Evolutionary conservation across 2,113 vertebrate genomes (phyloP).

Genomic region (Callionymus lyra): DNA sequence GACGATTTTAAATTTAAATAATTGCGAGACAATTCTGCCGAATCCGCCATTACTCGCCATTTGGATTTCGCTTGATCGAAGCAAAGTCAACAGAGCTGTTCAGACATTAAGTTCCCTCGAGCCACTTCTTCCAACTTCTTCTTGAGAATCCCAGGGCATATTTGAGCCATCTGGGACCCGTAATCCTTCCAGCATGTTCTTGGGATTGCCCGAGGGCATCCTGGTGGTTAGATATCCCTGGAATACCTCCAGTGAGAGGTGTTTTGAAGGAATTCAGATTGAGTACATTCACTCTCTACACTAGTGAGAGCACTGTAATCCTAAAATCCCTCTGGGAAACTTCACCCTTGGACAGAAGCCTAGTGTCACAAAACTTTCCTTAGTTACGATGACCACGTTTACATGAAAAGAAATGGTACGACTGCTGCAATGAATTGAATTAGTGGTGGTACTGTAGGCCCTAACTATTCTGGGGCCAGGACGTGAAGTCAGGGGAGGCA

Average conservation of each 20-base stretch:
- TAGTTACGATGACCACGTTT: too few species aligned
- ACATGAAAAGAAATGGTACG: too few species aligned
- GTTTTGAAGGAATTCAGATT: slow-evolving; percentile 15
- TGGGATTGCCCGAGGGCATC: slow-evolving; percentile 17
- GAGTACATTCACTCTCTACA: slow-evolving; percentile 9
- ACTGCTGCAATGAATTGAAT: too few species aligned
- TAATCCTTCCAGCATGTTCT: slow-evolving; percentile 26
- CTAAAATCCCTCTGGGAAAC: slow-evolving; percentile 11
- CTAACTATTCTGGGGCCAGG: too few species aligned
- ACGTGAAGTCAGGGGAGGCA: too few species aligned
- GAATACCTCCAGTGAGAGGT: slow-evolving; percentile 27
- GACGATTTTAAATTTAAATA: too few species aligned
- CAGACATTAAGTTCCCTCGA: slow-evolving; percentile 5
- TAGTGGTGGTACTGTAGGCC: too few species aligned
- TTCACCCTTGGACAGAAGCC: not conserved
- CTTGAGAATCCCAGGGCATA: slow-evolving; percentile 4
- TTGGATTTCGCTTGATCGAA: not conserved
- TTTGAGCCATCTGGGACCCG: slow-evolving; percentile 15
- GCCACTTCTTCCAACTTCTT: not conserved
- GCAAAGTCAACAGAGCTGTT: slow-evolving; percentile 4
- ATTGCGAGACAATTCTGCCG: too few species aligned
- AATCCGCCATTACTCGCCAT: too few species aligned
- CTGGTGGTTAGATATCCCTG: slow-evolving; percentile 22
- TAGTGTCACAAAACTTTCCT: too few species aligned
- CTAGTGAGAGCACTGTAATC: slow-evolving; percentile 1